phyloP scores from a whole-genome alignment of 2,113 vertebrate species.

The Ornithorhynchus anatinus region DNA sequence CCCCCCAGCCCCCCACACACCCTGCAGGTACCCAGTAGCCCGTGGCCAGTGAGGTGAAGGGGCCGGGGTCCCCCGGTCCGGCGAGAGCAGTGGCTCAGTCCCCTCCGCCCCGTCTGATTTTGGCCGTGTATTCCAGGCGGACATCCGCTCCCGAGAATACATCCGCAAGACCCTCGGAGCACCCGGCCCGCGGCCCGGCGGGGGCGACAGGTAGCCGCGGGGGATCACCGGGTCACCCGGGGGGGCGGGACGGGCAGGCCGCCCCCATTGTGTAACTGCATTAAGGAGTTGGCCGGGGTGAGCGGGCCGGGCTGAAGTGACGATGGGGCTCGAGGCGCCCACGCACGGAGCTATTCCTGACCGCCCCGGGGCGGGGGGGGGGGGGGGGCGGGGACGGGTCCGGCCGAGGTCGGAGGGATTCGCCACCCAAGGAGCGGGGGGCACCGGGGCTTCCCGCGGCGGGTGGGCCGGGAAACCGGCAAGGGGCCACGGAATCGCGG shows the following conservation, averaged over 20 bases:
- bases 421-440: fast-evolving
- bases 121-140: constrained; percentile 77
- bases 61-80: too few relatives aligned
- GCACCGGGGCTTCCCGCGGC: neutral
- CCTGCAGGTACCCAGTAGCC: too few relatives aligned
- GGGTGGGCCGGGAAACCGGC: too few relatives aligned
- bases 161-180: constrained; percentile 72
- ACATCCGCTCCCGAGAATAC: constrained; percentile 85
- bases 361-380: too few relatives aligned
- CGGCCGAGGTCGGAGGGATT: neutral
- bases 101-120: neutral
- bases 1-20: too few relatives aligned
- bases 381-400: neutral
- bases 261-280: constrained; percentile 61
- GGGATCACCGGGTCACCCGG: too few relatives aligned
- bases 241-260: too few relatives aligned
- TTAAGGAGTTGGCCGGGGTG: constrained; percentile 50
- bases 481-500: too few relatives aligned
- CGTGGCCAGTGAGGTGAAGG: too few relatives aligned
- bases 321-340: neutral
- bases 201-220: fast-evolving
- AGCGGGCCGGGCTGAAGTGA: constrained; percentile 39
- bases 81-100: neutral
- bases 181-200: fast-evolving
- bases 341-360: neutral